Base-by-base conservation (phyloP, 2,888 invertebrate genomes). In the Gastracanthus pulcherrimus region DNA sequence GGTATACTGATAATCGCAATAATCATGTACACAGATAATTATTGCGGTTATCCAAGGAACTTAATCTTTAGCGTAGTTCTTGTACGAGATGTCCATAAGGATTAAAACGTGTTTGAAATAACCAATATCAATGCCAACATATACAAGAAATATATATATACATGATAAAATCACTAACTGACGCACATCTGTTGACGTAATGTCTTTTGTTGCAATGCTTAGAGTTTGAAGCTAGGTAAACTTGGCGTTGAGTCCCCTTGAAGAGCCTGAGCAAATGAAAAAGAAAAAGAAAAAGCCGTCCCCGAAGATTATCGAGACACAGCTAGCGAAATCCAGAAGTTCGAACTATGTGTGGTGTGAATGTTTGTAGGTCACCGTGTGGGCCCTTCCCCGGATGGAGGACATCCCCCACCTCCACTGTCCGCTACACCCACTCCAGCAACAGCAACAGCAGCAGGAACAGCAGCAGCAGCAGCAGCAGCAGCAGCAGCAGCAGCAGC, bases 311-410 rank as follows among this genome's bases (percentile, higher is more conserved):
- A 19, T 36, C 13, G 51, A 26, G 41, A 41, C 11, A 1, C 16
- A 66, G 11, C 13, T n/a, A 60, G 11, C 38, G 13, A 38, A 55
- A 45, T 36, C 19, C 62, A 36, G 36, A 62, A 62, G 62, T 34
- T 51, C 64, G 64, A 51, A 36, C 11, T 26, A 41, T 60, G 64
- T 45, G 41, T 70, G 51, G 11, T 16, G 45, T 64, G 48, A n/a
- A 26, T 58, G 38, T 80, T 88, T 88, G 70, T 84, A 93, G 92
- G 93, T 93, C 77, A 92, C 92, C 23, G 93, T 94, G 58, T 92
- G 93, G 87, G 92, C 93, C 48, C 85, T 97, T 86, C 97, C 97
- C 31, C 93, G 98, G 58, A 93, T 95, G 86, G 95, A 95, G 83
- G 94, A 94, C 62, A 94, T 96, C 86, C 97, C 97, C 7, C 91